Conservation (phyloP, 2,888 invertebrate species). For the Minunthozetes semirufus region DNA sequence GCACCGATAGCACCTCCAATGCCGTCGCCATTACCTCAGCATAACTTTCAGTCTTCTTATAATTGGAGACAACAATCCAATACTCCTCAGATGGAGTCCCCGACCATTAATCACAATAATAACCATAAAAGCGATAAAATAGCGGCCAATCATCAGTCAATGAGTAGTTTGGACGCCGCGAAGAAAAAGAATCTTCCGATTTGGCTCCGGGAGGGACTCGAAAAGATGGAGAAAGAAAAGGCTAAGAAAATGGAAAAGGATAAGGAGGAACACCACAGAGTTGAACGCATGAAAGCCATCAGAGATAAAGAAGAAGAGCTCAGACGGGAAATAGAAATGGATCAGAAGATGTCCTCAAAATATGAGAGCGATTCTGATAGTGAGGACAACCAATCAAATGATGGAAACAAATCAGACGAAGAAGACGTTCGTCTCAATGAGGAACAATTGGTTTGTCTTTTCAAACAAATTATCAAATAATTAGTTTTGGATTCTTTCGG, state of each 20-base stretch:
- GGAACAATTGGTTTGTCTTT: constrained; percentile 4
- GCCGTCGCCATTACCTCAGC: neutral
- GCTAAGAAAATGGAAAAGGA: constrained; percentile 75
- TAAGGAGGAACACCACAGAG: constrained; percentile 59
- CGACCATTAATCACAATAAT: neutral
- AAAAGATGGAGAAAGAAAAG: constrained; percentile 95
- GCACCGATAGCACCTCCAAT: neutral
- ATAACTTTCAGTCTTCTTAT: neutral
- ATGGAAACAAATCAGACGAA: constrained; percentile 50
- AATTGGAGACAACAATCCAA: neutral
- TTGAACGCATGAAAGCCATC: constrained; percentile 50
- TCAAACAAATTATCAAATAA: neutral
- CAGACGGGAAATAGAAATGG: constrained; percentile 24
- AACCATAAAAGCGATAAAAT: constrained; percentile 1
- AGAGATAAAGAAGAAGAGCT: constrained; percentile 43
- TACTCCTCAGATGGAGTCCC: neutral
- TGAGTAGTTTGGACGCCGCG: constrained; percentile 59
- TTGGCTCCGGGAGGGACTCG: constrained; percentile 94
- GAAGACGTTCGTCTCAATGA: neutral
- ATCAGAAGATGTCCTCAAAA: neutral
- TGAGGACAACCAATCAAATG: constrained; percentile 49
- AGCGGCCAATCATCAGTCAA: neutral
- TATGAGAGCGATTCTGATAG: neutral
- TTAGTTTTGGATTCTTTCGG: neutral
- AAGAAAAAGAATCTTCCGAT: constrained; percentile 86